Conservation (phyloP, 2,888 invertebrate genomes). For the Synanthedon vespiformis region DNA sequence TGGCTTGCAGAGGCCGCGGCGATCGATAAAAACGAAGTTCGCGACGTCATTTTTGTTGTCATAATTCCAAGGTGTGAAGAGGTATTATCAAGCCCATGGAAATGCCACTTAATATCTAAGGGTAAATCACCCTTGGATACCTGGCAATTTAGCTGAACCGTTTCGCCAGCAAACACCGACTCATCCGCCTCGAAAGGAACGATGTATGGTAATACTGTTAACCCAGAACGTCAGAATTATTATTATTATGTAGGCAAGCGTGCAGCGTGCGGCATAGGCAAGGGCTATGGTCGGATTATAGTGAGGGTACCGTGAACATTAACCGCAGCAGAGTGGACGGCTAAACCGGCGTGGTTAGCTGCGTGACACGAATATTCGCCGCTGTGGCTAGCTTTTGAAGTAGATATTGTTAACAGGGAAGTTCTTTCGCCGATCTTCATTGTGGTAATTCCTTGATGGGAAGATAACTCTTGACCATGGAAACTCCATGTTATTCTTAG, state of each 20-base stretch:
- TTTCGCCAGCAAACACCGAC: constrained; percentile 77
- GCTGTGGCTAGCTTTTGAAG: constrained; percentile 74
- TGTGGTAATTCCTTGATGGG: constrained; percentile 67
- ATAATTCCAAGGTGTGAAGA: constrained; percentile 73
- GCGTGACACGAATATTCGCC: constrained; percentile 80
- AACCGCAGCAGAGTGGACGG: constrained; percentile 72
- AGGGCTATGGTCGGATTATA: constrained; percentile 15
- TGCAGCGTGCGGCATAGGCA: constrained; percentile 59
- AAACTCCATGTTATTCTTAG: constrained; percentile 82
- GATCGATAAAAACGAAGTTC: constrained; percentile 79
- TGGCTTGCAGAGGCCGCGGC: constrained; percentile 76
- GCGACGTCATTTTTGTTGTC: constrained; percentile 74
- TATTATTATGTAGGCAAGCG: constrained; percentile 46
- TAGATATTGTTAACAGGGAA: constrained; percentile 75
- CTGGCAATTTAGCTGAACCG: constrained; percentile 76
- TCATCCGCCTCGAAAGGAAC: constrained; percentile 76
- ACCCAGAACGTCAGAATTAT: constrained; percentile 57
- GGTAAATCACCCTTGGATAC: constrained; percentile 82
- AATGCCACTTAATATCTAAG: constrained; percentile 79
- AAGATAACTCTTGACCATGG: constrained; percentile 71
- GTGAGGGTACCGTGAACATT: constrained; percentile 75
- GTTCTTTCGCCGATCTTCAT: constrained; percentile 73
- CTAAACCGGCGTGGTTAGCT: constrained; percentile 74
- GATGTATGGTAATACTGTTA: constrained; percentile 76
- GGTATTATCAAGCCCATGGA: constrained; percentile 73